phyloP scores from a whole-genome alignment of 1,140 invertebrate species.

The Trichomalopsis sarcophagae region DNA sequence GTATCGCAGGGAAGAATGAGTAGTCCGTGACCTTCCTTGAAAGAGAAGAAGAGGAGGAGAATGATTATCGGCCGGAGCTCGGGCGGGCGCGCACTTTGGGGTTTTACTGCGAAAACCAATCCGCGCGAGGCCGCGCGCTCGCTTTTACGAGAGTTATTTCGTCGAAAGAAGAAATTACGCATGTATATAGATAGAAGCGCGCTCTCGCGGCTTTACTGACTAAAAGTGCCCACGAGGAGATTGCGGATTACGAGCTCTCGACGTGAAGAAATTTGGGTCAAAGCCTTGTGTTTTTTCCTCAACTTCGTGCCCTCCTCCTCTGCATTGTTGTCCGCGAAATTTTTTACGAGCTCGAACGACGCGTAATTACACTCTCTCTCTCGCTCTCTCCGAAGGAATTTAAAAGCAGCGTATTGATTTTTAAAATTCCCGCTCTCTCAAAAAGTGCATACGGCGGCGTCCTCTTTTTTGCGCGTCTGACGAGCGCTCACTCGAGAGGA shows the following conservation, averaged over 20 bases:
- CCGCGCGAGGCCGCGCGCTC: conserved; percentile 51
- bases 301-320: not conserved
- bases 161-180: conserved; percentile 51
- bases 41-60: not conserved
- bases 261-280: conserved; percentile 30
- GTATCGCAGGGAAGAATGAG: not conserved
- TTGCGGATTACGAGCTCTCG: conserved; percentile 23
- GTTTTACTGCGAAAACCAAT: conserved; percentile 60
- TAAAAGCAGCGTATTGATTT: not conserved
- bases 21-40: not conserved
- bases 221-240: conserved; percentile 1
- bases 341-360: not conserved
- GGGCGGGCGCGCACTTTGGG: conserved; percentile 26
- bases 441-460: not conserved
- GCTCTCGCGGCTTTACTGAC: not conserved
- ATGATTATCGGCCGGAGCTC: conserved; percentile 32
- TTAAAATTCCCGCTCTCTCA: not conserved
- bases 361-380: not conserved
- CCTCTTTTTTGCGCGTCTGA: not conserved
- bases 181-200: conserved; percentile 6
- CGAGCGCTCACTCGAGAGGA: not conserved
- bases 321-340: not conserved
- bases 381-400: not conserved
- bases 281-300: not conserved
- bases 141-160: conserved; percentile 57